These are phyloP conservation scores for Centropus unirufus DNA, from an alignment of 2,113 vertebrate genomes.

Conservation along the genomic window DNA sequence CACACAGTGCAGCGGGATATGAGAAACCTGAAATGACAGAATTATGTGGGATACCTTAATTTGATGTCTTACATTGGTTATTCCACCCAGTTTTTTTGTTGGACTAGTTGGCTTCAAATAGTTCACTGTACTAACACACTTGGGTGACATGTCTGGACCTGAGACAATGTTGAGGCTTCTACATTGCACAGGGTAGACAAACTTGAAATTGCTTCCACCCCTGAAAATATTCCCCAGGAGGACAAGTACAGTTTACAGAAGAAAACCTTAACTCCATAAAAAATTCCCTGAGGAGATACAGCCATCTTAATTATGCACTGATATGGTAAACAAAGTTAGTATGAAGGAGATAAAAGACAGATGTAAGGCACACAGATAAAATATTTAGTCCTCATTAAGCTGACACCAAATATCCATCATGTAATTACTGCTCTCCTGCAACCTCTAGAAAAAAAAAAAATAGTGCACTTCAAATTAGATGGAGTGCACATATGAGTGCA, in stretches of 20 bases:
- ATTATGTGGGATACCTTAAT: not conserved
- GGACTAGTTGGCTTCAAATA: not conserved
- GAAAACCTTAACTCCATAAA: not conserved
- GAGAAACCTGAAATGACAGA: not conserved
- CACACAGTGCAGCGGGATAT: not conserved
- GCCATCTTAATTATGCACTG: not conserved
- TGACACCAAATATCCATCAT: not conserved
- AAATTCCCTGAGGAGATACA: not conserved
- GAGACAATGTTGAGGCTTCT: not conserved
- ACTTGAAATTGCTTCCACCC: not conserved
- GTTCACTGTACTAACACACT: not conserved
- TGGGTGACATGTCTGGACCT: not conserved
- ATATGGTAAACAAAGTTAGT: not conserved
- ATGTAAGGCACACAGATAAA: not conserved
- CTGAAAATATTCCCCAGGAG: not conserved
- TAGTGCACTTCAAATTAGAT: not conserved
- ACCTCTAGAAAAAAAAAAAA: not conserved
- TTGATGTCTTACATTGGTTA: not conserved
- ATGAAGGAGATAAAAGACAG: not conserved
- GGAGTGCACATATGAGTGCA: accelerated
- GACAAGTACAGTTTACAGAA: not conserved
- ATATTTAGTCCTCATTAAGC: not conserved
- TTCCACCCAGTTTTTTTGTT: not conserved
- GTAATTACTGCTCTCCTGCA: not conserved
- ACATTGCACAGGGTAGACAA: not conserved